Evolutionary conservation across 2,888 invertebrate genomes (phyloP), one percentile per base, ranked within the genome.

Genomic region (Apodemia duryi): DNA sequence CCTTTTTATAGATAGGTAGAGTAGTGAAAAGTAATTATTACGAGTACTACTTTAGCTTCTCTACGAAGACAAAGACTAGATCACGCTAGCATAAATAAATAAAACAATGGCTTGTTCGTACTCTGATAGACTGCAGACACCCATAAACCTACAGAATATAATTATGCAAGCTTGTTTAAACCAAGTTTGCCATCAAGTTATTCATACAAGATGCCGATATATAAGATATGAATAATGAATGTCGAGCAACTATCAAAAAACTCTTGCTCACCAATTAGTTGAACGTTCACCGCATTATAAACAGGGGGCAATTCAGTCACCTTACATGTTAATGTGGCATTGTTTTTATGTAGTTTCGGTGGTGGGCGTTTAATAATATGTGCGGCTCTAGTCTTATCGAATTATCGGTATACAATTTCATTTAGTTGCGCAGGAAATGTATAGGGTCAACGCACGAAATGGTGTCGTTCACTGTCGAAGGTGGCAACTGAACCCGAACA

Each of bases 401-500:
- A 72, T 78, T 75, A 80, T 79, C 76, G 79, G 79, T 79, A 77
- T 77, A 75, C 73, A 79, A 76, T 84, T 80, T 79, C 80, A 79
- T 80, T 85, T 75, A 32, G 70, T 75, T 77, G 80, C 84, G 80
- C 86, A 91, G 89, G 89, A 89, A 90, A 82, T 80, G 77, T 75
- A 71, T 73, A 77, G 80, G 90, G 87, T 91, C 90, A 90, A 90
- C 77, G 91, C 76, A 81, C 91, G 80, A 80, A 86, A 84, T 88
- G 84, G 84, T 90, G 91, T 88, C 88, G 78, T 89, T 90, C 86
- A 85, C 88, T 78, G 87, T 77, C 75, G 81, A 82, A 85, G 84
- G 85, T 86, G 88, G 88, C 84, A 85, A 86, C 89, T 85, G 88
- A 91, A 91, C 91, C 81, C 84, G 76, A 76, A 81, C 83, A 77